A percentile compares a stretch with the other conserved stretches of the same genome.
phyloP scores from a whole-genome alignment of 2,113 vertebrate species.

The Hassar affinis region DNA sequence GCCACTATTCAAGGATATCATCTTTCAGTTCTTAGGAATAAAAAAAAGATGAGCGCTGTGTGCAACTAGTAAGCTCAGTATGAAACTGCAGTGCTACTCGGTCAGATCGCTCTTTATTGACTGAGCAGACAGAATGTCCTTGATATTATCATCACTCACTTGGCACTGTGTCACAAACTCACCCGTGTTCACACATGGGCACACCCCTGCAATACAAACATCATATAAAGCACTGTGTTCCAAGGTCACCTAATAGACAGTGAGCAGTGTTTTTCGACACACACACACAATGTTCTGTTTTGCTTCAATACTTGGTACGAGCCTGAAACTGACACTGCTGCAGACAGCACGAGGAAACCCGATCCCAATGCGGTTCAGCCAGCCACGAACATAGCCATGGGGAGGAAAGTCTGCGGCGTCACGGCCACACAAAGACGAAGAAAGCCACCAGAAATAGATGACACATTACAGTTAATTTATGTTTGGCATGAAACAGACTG shows the following conservation, averaged over 20 bases:
- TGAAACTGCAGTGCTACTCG: neutral
- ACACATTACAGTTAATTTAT: conserved; percentile 37
- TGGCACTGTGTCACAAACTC: conserved; percentile 26
- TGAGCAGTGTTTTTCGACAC: neutral
- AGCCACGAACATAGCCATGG: conserved; percentile 9
- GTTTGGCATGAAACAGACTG: conserved; percentile 9
- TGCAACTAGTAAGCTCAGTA: neutral
- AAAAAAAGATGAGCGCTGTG: neutral
- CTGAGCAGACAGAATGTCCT: neutral
- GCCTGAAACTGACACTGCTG: conserved; percentile 22
- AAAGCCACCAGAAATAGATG: conserved; percentile 56
- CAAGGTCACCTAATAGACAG: neutral
- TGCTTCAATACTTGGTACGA: neutral
- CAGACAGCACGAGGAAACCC: conserved; percentile 24
- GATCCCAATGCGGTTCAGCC: neutral
- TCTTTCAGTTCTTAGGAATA: neutral
- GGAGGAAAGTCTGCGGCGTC: conserved; percentile 3
- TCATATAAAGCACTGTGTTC: neutral
- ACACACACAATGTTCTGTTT: conserved; percentile 22
- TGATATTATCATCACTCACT: conserved; percentile 26
- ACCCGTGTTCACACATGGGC: neutral
- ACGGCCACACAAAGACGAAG: conserved; percentile 16
- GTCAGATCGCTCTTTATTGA: neutral
- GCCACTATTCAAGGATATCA: neutral
- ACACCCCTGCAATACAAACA: conserved; percentile 20